A percentile compares a stretch with the other conserved stretches of the same genome.
phyloP scores from a whole-genome alignment of 2,797 vertebrate species.

The Bradypodion ventrale region DNA sequence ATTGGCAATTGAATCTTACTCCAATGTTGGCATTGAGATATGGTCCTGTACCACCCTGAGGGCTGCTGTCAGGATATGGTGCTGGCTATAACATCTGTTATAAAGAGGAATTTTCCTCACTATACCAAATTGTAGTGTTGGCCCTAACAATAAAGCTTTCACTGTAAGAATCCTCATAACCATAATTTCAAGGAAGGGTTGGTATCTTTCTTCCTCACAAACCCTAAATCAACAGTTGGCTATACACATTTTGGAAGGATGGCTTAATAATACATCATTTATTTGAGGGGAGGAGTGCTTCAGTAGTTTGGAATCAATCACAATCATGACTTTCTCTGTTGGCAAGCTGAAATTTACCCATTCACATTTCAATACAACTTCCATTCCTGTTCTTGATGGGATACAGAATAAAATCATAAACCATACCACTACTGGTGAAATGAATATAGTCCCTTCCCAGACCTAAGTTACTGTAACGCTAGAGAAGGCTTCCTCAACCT shows the following conservation, averaged over 20 bases:
- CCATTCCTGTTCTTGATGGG: constrained; percentile 2
- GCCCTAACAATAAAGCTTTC: neutral
- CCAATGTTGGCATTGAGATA: neutral
- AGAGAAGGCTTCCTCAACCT: no score
- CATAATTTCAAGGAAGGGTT: neutral
- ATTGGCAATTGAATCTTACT: neutral
- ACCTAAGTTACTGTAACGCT: constrained; percentile 9
- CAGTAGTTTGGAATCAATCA: neutral
- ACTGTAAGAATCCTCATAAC: neutral
- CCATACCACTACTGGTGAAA: constrained; percentile 9
- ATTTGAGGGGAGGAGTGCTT: neutral
- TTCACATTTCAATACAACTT: neutral
- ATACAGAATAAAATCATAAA: constrained; percentile 16
- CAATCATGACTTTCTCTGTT: neutral
- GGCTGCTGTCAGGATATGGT: neutral
- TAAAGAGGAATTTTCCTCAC: neutral
- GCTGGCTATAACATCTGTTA: neutral
- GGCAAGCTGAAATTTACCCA: neutral
- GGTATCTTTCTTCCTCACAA: neutral
- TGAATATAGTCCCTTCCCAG: constrained; percentile 9
- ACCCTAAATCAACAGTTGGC: neutral
- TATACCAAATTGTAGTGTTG: neutral
- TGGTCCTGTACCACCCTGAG: neutral
- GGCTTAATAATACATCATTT: neutral
- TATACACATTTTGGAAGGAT: neutral